Evolutionary conservation across 2,888 invertebrate species (phyloP).

Genomic region (Napeogenes sylphis): DNA sequence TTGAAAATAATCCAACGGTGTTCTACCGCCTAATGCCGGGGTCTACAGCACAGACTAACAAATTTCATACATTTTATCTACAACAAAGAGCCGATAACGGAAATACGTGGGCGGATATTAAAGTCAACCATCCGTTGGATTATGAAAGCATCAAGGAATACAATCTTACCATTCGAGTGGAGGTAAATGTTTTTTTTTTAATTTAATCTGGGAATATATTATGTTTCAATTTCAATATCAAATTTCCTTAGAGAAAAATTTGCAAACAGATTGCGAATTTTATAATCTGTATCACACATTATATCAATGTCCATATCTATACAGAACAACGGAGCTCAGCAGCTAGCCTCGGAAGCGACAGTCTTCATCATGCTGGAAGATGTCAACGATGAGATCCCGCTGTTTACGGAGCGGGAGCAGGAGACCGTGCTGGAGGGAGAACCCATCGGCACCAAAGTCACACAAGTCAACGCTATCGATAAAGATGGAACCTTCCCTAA

Average conservation of each 20-base stretch:
- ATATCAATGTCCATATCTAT: too few relatives aligned
- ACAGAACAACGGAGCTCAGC: conserved; percentile 96
- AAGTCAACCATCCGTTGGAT: conserved; percentile 96
- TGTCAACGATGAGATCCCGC: conserved; percentile 97
- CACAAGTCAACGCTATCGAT: conserved; percentile 97
- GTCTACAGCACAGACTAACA: conserved; percentile 96
- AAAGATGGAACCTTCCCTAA: conserved; percentile 97
- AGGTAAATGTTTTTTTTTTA: conserved; percentile 80
- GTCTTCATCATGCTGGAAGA: conserved; percentile 96
- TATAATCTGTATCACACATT: too few relatives aligned
- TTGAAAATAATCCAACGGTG: conserved; percentile 96
- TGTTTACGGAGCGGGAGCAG: conserved; percentile 96
- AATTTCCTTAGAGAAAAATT: too few relatives aligned
- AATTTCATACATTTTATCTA: conserved; percentile 95
- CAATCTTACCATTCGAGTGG: conserved; percentile 95
- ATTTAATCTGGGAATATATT: too few relatives aligned
- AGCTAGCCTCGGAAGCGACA: conserved; percentile 95
- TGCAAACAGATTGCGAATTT: too few relatives aligned
- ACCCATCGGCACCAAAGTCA: conserved; percentile 95
- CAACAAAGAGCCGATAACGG: conserved; percentile 96
- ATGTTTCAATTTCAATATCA: too few relatives aligned
- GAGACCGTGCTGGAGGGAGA: conserved; percentile 97
- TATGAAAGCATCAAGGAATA: conserved; percentile 97
- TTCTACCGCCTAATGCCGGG: conserved; percentile 97
- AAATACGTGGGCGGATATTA: conserved; percentile 96